Conservation (phyloP, 53 echinoderm and acorn worm genomes). For the Mesocentrotus franciscanus region DNA sequence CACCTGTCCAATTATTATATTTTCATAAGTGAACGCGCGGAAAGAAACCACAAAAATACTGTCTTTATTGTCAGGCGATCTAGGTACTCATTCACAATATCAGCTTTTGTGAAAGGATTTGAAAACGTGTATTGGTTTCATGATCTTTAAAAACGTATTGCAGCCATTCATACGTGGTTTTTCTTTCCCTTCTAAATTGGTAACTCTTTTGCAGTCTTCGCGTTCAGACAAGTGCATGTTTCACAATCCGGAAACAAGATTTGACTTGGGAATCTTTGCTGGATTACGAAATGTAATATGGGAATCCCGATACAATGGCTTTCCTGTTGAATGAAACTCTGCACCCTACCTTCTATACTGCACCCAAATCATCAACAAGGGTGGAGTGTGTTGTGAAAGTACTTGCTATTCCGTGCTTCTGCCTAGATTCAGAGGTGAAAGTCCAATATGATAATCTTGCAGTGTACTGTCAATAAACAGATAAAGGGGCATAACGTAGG, state of each 20-base stretch:
- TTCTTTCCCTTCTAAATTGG: neutral
- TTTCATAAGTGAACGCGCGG: neutral
- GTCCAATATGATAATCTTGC: neutral
- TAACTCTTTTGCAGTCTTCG: neutral
- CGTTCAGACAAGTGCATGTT: neutral
- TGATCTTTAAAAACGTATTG: too few relatives aligned
- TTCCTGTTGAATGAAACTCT: neutral
- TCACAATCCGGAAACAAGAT: neutral
- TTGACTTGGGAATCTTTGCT: neutral
- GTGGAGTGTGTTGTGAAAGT: neutral
- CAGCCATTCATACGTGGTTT: neutral
- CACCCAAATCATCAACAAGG: neutral
- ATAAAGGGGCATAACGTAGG: neutral
- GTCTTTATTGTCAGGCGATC: too few relatives aligned
- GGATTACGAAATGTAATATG: neutral
- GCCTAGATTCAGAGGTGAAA: neutral
- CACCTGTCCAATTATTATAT: too few relatives aligned
- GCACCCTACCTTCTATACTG: neutral
- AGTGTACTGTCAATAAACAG: neutral
- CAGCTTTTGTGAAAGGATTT: neutral
- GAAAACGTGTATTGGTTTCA: neutral
- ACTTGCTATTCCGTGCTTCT: neutral
- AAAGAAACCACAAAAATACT: neutral
- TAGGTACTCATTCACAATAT: too few relatives aligned
- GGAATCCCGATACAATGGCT: neutral